phyloP scores from a whole-genome alignment of 2,888 invertebrate species.

The Hirtodrosophila cameraria region DNA sequence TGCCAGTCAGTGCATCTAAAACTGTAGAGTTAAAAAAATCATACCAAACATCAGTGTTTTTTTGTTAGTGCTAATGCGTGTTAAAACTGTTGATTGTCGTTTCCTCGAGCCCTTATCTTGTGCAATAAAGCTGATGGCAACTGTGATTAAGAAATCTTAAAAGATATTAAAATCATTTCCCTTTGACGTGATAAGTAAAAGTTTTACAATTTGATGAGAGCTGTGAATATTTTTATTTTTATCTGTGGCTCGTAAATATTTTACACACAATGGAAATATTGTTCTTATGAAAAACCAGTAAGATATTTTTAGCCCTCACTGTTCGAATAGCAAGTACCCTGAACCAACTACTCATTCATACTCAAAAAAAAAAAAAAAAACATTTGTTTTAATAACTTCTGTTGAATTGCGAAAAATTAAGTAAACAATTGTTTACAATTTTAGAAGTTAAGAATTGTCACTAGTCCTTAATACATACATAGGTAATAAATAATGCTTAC shows the following conservation, averaged over 20 bases:
- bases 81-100: constrained; percentile 6
- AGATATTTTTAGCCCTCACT: background rate
- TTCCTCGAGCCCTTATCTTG: constrained; percentile 21
- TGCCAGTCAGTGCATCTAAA: constrained; percentile 33
- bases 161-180: constrained; percentile 20
- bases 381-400: no score
- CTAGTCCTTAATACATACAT: no score
- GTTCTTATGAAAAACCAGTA: constrained; percentile 3
- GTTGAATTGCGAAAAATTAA: no score
- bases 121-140: constrained; percentile 17
- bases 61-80: background rate
- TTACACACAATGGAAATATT: constrained; percentile 4
- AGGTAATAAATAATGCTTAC: no score
- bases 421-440: no score
- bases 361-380: background rate
- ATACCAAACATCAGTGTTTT: background rate
- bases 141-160: constrained; percentile 30
- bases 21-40: constrained; percentile 21
- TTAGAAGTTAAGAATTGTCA: no score
- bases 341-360: no score
- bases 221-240: constrained; percentile 33
- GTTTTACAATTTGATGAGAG: constrained; percentile 22
- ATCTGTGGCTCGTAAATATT: constrained; percentile 38
- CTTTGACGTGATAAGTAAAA: constrained; percentile 37
- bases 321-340: no score